Evolutionary conservation across 2,888 invertebrate species (phyloP).

Genomic region (Arrhopalites spinosus): DNA sequence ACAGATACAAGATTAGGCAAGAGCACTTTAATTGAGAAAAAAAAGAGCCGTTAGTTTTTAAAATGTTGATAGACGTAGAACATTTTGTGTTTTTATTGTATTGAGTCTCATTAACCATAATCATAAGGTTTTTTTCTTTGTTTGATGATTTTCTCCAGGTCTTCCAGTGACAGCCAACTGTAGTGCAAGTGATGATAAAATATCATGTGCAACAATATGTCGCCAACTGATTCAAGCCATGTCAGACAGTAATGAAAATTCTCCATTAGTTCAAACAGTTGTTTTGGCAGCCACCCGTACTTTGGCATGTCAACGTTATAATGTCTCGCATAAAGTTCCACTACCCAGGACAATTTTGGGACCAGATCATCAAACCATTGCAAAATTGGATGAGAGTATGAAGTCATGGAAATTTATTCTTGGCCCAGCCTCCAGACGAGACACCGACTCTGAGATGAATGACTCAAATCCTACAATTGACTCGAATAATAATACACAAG

Average conservation of each 20-base stretch:
- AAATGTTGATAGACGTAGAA: too few relatives aligned
- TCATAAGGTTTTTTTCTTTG: too few relatives aligned
- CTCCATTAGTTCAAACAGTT: constrained; percentile 54
- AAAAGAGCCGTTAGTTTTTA: too few relatives aligned
- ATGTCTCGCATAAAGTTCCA: constrained; percentile 52
- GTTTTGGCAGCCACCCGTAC: constrained; percentile 53
- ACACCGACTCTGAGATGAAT: constrained; percentile 26
- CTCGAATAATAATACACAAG: background rate
- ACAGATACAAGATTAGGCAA: too few relatives aligned
- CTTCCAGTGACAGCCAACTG: constrained; percentile 54
- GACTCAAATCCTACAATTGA: background rate
- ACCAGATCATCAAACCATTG: constrained; percentile 40
- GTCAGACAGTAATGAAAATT: constrained; percentile 51
- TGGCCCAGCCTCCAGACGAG: constrained; percentile 38
- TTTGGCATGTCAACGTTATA: constrained; percentile 53
- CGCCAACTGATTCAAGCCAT: constrained; percentile 54
- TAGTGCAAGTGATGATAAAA: constrained; percentile 47
- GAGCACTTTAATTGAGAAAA: too few relatives aligned
- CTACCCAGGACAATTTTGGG: constrained; percentile 51
- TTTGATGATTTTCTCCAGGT: constrained; percentile 42
- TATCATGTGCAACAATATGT: constrained; percentile 52
- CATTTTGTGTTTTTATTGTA: too few relatives aligned
- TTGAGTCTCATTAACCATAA: too few relatives aligned
- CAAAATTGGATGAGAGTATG: constrained; percentile 44
- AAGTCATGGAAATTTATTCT: constrained; percentile 53